phyloP scores from a whole-genome alignment of 2,888 invertebrate genomes.

The Lycia hirtaria region DNA sequence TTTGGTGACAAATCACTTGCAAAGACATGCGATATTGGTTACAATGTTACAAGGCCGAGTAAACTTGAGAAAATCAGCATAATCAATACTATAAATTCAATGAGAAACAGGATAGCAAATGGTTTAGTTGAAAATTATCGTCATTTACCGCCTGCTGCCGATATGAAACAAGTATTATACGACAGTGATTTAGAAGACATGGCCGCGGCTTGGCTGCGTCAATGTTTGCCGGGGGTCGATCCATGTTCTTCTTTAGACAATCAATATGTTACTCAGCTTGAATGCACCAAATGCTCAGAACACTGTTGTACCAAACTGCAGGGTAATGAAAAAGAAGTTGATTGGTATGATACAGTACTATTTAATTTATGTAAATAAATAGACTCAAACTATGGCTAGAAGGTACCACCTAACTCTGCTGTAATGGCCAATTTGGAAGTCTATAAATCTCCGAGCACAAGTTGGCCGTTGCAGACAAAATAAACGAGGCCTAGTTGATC shows the following conservation, averaged over 20 bases:
- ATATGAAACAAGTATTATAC: constrained; percentile 76
- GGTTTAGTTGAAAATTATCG: constrained; percentile 58
- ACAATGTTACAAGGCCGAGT: constrained; percentile 56
- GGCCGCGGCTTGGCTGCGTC: constrained; percentile 68
- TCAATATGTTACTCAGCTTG: constrained; percentile 68
- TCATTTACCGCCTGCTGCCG: constrained; percentile 69
- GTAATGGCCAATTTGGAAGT: too few relatives aligned
- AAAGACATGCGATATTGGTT: constrained; percentile 59
- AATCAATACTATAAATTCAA: constrained; percentile 72
- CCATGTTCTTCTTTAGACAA: constrained; percentile 70
- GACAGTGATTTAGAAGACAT: constrained; percentile 73
- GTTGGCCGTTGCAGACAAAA: too few relatives aligned
- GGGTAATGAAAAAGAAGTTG: constrained; percentile 40
- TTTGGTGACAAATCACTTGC: constrained; percentile 57
- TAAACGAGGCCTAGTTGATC: too few relatives aligned
- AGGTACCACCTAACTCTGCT: too few relatives aligned
- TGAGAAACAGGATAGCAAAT: constrained; percentile 73
- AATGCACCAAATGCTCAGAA: constrained; percentile 70
- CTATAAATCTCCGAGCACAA: too few relatives aligned
- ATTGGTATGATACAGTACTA: constrained; percentile 54
- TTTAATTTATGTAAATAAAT: background rate
- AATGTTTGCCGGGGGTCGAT: constrained; percentile 74
- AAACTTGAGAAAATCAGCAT: constrained; percentile 60
- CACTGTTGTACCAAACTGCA: constrained; percentile 59
- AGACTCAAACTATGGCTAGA: too few relatives aligned